Base-by-base conservation (phyloP, 2,113 vertebrate species). In the Psilopogon haemacephalus region DNA sequence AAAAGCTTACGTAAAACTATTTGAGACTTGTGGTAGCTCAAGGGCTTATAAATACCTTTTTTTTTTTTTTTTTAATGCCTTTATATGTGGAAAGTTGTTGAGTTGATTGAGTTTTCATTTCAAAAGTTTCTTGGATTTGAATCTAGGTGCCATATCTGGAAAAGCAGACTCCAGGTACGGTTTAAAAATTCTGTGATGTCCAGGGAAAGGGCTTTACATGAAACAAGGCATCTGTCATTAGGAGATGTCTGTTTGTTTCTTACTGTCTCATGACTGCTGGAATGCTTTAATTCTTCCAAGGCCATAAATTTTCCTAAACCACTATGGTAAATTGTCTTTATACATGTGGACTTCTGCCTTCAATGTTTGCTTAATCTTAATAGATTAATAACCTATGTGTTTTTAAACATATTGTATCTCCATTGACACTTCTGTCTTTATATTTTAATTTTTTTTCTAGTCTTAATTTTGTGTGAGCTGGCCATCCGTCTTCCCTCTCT, bases 61-160 rank as follows among this genome's bases (percentile, higher is more conserved):
- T 44, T 38, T 44, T 44, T 19, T 74, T 56, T 42, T 58, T 71
- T 26, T 23, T 16, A 64, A 65, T 73, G 23, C 56, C 52, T 64
- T 38, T 32, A 64, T 76, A 37, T 27, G 3, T 35, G 54, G 79
- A 11, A 81, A 90, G 26, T 52, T 4, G 1, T 60, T 0, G 16
- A 35, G 64, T 90, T 93, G 86, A 83, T 80, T 60, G 79, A 80
- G 55, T 86, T 93, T 77, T 74, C 28, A 16, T 50, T 89, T 83
- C 6, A 48, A 0, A 70, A 70, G 38, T 40, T 76, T 75, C 52
- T 77, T 62, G 54, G 68, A 24, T 89, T 83, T 91, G 93, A 56
- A 84, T 88, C 38, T 75, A 63, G 52, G 46, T 84, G 69, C 71
- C 24, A 4, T 80, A 30, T 40, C 69, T 71, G 79, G 59, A 80